Conservation (phyloP, 2,113 vertebrate species). For the Halichoerus grypus region DNA sequence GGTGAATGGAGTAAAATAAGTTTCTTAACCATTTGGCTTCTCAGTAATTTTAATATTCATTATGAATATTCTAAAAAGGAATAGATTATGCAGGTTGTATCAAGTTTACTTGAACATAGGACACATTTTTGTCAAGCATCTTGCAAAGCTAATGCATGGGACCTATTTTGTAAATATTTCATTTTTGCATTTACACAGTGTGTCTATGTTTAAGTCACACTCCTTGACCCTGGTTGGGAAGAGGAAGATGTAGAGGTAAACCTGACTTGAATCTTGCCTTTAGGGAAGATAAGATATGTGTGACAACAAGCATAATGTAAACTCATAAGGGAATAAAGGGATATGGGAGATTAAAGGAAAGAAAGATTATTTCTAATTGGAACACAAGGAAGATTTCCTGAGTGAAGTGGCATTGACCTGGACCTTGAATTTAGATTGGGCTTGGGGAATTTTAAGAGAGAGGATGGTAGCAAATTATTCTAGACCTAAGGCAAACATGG, state of each 20-base stretch:
- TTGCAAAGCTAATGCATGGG: neutral
- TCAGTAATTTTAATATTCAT: slow-evolving; percentile 3
- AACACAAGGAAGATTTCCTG: neutral
- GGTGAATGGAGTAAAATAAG: neutral
- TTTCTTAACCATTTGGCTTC: neutral
- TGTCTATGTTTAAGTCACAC: neutral
- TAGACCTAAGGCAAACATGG: neutral
- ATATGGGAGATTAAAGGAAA: neutral
- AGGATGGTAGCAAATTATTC: neutral
- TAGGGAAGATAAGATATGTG: neutral
- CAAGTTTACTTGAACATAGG: neutral
- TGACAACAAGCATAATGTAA: neutral
- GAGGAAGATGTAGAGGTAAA: neutral
- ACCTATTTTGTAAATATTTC: slow-evolving; percentile 25
- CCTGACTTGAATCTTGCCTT: neutral
- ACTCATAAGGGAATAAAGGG: neutral
- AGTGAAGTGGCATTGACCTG: neutral
- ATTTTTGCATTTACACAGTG: neutral
- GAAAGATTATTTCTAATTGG: neutral
- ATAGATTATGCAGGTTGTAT: neutral
- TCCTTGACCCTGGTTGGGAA: neutral
- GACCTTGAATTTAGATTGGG: neutral
- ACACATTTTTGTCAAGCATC: neutral
- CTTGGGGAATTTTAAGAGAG: neutral
- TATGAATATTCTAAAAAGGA: slow-evolving; percentile 20